These are phyloP conservation scores for Menidia menidia DNA, from an alignment of 2,797 vertebrate species.

Conservation along the genomic window DNA sequence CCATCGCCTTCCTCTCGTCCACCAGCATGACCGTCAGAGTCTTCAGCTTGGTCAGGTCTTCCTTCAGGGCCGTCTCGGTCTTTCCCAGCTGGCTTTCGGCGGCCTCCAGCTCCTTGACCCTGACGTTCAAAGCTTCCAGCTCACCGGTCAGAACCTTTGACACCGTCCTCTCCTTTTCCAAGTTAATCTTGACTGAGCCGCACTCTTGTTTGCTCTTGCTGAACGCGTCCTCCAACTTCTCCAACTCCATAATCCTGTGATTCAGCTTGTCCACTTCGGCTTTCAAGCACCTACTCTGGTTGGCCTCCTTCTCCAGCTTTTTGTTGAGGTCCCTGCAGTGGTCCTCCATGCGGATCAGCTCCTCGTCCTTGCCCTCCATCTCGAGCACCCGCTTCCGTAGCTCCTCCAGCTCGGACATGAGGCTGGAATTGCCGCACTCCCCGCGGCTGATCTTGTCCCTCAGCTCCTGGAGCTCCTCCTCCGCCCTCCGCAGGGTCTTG, in stretches of 20 bases:
- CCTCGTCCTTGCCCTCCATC: slow-evolving; percentile 98
- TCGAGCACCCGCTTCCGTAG: slow-evolving; percentile 91
- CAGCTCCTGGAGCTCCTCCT: slow-evolving; percentile 94
- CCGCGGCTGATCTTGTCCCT: slow-evolving; percentile 91
- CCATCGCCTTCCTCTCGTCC: slow-evolving; percentile 93
- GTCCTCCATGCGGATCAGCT: slow-evolving; percentile 94
- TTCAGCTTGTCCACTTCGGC: slow-evolving; percentile 93
- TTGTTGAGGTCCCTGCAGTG: slow-evolving; percentile 93
- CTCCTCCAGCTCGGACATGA: slow-evolving; percentile 93
- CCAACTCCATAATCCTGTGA: slow-evolving; percentile 92
- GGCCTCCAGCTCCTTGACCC: slow-evolving; percentile 90
- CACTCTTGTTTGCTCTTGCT: slow-evolving; percentile 96
- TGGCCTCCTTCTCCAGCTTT: slow-evolving; percentile 92
- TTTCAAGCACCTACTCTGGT: slow-evolving; percentile 89
- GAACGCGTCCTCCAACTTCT: slow-evolving; percentile 95
- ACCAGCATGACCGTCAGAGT: slow-evolving; percentile 96
- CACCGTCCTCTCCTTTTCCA: slow-evolving; percentile 92
- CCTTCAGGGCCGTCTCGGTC: slow-evolving; percentile 91
- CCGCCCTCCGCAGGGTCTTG: slow-evolving; percentile 89
- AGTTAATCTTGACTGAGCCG: slow-evolving; percentile 87
- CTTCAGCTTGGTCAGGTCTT: slow-evolving; percentile 96
- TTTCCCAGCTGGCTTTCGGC: slow-evolving; percentile 90
- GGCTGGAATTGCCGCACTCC: slow-evolving; percentile 88
- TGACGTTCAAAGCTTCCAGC: slow-evolving; percentile 88
- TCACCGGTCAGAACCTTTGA: slow-evolving; percentile 91